Conservation (phyloP, 2,797 vertebrate genomes). For the Sebastiscus tertius region DNA sequence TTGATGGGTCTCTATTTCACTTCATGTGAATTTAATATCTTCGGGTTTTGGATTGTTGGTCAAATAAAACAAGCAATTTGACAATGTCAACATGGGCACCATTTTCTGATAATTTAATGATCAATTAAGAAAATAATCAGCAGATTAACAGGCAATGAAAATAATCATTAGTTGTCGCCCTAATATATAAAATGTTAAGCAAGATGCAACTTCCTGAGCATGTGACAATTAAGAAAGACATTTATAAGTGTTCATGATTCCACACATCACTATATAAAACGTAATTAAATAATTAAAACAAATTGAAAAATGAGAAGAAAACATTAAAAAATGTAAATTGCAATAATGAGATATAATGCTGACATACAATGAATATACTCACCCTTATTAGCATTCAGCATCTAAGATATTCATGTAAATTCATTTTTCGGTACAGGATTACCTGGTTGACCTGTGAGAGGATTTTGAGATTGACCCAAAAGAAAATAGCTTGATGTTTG, state of each 20-base stretch:
- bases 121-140: not conserved
- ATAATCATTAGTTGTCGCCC: not conserved
- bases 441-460: not conserved
- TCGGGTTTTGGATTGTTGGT: not conserved
- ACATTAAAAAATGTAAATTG: not conserved
- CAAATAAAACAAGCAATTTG: not conserved
- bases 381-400: not conserved
- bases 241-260: not conserved
- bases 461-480: not conserved
- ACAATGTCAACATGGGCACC: not conserved
- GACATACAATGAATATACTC: not conserved
- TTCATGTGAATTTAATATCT: not conserved
- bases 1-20: not conserved
- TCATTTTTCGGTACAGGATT: not conserved
- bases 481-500: conserved; percentile 49
- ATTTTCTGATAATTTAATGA: not conserved
- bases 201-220: not conserved
- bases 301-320: not conserved
- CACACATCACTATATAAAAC: too few relatives aligned
- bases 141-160: not conserved
- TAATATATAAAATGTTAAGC: not conserved
- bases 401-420: not conserved
- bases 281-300: not conserved
- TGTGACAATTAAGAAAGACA: not conserved
- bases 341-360: not conserved